Evolutionary conservation across 2,113 vertebrate genomes (phyloP).

Genomic region (Macroglossus sobrinus): DNA sequence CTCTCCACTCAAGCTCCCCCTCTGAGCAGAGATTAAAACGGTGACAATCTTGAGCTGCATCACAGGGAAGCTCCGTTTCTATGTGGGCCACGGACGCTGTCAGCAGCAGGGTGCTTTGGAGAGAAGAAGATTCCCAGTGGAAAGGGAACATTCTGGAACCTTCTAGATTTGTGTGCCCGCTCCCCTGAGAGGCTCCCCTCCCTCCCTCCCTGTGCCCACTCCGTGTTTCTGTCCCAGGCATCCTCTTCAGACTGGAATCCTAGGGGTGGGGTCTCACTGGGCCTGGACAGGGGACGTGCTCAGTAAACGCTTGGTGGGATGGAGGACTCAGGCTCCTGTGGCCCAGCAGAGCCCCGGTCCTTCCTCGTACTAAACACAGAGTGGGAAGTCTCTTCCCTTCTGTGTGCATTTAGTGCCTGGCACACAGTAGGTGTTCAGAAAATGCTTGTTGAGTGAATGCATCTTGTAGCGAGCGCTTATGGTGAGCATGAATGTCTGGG

Average conservation of each 20-base stretch:
- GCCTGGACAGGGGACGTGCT: fast-evolving
- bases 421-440: neutral
- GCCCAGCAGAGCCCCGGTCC: neutral
- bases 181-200: neutral
- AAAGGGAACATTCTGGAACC: neutral
- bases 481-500: neutral
- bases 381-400: neutral
- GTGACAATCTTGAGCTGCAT: neutral
- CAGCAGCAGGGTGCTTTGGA: neutral
- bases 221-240: neutral
- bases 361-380: neutral
- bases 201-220: neutral
- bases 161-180: neutral
- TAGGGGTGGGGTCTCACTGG: neutral
- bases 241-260: neutral
- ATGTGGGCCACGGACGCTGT: neutral
- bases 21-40: neutral
- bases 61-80: neutral
- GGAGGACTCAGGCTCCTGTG: fast-evolving
- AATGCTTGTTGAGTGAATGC: neutral
- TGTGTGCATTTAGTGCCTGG: neutral
- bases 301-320: neutral
- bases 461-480: neutral
- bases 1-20: neutral
- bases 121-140: neutral